A percentile compares a stretch with the other conserved stretches of the same genome.
phyloP scores from a whole-genome alignment of 2,797 vertebrate genomes.

The Argyrosomus regius region DNA sequence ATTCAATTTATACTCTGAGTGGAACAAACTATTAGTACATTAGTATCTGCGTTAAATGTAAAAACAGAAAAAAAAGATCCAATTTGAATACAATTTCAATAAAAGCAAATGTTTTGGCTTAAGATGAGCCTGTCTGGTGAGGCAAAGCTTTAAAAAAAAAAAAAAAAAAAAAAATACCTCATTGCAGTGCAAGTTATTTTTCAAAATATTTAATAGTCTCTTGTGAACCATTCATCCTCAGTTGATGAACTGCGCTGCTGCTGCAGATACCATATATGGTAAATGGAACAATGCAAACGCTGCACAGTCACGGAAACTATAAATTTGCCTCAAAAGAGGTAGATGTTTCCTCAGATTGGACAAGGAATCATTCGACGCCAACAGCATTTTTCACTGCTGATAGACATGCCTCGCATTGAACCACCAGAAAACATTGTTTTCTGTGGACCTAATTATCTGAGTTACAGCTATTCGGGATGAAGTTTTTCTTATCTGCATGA shows the following conservation, averaged over 20 bases:
- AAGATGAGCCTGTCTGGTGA: neutral
- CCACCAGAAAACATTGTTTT: conserved; percentile 24
- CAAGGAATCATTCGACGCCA: conserved; percentile 17
- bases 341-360: conserved; percentile 56
- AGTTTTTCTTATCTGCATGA: conserved; percentile 4
- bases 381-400: conserved; percentile 9
- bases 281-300: conserved; percentile 46
- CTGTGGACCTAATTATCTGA: conserved; percentile 34
- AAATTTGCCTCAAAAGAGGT: conserved; percentile 41
- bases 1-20: neutral
- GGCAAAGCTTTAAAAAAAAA: conserved; percentile 10
- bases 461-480: conserved; percentile 15
- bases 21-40: too few relatives aligned
- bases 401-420: neutral
- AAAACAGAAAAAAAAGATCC: neutral
- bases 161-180: neutral
- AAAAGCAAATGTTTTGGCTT: neutral
- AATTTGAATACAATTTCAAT: conserved; percentile 1
- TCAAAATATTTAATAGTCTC: conserved; percentile 32
- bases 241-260: conserved; percentile 35
- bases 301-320: conserved; percentile 41
- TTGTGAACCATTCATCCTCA: conserved; percentile 18
- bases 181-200: conserved; percentile 21
- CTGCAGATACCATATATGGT: conserved; percentile 26
- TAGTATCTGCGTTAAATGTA: neutral